phyloP scores from a whole-genome alignment of 37 sponge, comb jelly and placozoan species.

The Halisarca cf. caerulea region DNA sequence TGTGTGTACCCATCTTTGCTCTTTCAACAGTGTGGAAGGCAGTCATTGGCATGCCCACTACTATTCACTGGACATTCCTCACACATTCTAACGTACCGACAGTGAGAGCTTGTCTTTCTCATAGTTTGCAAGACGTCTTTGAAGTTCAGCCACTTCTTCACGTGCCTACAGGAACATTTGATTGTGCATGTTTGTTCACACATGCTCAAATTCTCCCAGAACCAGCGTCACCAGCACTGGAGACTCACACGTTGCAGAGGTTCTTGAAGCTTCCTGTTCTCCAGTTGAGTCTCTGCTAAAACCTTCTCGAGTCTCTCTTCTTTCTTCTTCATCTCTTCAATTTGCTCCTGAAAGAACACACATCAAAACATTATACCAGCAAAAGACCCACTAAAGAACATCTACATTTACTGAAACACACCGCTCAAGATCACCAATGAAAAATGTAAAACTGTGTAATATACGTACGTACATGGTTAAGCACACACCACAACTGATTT shows the following conservation, averaged over 20 bases:
- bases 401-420: no score
- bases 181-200: neutral
- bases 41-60: no score
- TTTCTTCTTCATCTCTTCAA: conserved; percentile 98
- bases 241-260: conserved; percentile 77
- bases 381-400: neutral
- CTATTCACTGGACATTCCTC: no score
- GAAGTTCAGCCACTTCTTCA: conserved; percentile 92
- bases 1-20: no score
- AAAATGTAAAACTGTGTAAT: neutral
- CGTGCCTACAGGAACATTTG: conserved; percentile 49
- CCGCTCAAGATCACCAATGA: neutral
- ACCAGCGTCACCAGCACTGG: neutral
- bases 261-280: conserved; percentile 89
- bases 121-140: conserved; percentile 89
- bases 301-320: conserved; percentile 94
- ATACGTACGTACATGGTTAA: neutral
- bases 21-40: no score
- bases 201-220: neutral
- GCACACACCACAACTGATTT: neutral
- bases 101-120: conserved; percentile 93
- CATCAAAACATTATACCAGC: conserved; percentile 2
- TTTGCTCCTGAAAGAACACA: conserved; percentile 75
- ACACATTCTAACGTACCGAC: conserved; percentile 39
- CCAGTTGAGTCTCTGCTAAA: conserved; percentile 89